These are phyloP conservation scores for Tetrao urogallus DNA, from an alignment of 2,113 vertebrate genomes.

Conservation along the genomic window DNA sequence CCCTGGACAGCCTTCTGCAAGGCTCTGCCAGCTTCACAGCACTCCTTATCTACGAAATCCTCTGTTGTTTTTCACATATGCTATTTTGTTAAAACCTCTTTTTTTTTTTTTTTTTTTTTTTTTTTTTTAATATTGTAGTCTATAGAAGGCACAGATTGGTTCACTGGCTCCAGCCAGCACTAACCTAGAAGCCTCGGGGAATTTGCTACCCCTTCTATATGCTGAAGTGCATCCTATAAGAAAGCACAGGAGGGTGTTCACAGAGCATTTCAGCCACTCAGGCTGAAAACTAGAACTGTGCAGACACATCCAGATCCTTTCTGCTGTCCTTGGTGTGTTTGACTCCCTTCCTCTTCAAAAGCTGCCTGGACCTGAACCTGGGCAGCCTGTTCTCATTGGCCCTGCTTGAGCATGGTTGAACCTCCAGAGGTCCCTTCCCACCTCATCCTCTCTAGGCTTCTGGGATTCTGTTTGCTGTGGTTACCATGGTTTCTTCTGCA, in stretches of 20 bases:
- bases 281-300: neutral
- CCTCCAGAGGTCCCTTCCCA: neutral
- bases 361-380: neutral
- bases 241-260: accelerated
- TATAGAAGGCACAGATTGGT: neutral
- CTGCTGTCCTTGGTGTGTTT: neutral
- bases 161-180: neutral
- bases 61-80: neutral
- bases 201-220: neutral
- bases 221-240: neutral
- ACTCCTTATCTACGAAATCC: neutral
- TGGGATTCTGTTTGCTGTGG: neutral
- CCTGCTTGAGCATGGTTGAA: neutral
- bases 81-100: neutral
- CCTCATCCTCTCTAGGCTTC: neutral
- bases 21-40: conserved; percentile 40
- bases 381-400: neutral
- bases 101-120: neutral
- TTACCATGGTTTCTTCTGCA: neutral
- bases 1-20: conserved; percentile 6
- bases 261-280: neutral
- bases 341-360: neutral
- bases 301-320: neutral
- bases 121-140: neutral
- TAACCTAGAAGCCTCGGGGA: neutral